phyloP scores from a whole-genome alignment of 1,140 invertebrate species.

The Tachypleus tridentatus region DNA sequence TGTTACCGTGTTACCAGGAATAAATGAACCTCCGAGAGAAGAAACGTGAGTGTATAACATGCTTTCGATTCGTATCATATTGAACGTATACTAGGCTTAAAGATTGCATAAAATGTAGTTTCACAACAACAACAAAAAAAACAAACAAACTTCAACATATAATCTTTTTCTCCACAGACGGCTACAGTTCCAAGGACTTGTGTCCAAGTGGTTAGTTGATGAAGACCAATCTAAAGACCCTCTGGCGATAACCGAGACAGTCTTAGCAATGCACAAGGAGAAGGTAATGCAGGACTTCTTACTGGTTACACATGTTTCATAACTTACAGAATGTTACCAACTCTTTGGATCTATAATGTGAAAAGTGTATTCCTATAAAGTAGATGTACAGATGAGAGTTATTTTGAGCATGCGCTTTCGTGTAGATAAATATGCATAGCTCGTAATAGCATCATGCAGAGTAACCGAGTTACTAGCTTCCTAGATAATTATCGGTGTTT shows the following conservation, averaged over 20 bases:
- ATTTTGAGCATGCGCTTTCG: no score
- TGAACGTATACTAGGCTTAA: constrained; percentile 30
- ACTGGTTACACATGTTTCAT: no score
- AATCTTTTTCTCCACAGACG: constrained; percentile 26
- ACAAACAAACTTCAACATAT: background rate
- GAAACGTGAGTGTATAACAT: constrained; percentile 32
- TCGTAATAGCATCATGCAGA: no score
- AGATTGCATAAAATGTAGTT: constrained; percentile 32
- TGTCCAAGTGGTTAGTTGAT: constrained; percentile 29
- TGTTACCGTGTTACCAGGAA: constrained; percentile 40
- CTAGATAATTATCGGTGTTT: no score
- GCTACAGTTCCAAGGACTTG: constrained; percentile 41
- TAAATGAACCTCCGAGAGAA: constrained; percentile 36
- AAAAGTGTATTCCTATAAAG: no score
- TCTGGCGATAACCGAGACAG: constrained; percentile 51
- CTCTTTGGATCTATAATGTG: no score
- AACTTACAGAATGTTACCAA: no score
- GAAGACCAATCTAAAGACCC: constrained; percentile 30
- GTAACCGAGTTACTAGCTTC: no score
- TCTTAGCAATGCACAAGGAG: constrained; percentile 58
- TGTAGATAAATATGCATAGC: no score
- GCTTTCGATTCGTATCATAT: no score
- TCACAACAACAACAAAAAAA: no score
- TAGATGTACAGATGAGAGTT: no score
- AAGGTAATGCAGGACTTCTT: constrained; percentile 33